Evolutionary conservation across 2,797 vertebrate genomes (phyloP).

Genomic region (Alcedo quadribrachys): DNA sequence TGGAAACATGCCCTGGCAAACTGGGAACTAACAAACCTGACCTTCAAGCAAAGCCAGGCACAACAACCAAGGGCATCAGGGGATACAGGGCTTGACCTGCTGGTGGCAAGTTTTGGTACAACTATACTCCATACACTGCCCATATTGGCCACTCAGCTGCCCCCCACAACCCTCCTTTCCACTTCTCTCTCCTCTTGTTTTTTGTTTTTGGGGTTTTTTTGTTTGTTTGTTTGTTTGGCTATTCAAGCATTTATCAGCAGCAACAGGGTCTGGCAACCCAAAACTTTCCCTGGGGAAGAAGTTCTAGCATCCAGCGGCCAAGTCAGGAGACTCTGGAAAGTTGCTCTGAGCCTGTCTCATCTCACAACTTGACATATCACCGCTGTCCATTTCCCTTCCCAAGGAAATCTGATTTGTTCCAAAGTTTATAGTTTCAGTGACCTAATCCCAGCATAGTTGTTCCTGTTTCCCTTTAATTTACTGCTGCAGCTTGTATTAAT

Average conservation of each 20-base stretch:
- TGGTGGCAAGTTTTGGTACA: neutral
- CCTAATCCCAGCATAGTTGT: slow-evolving; percentile 69
- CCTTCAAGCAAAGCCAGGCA: accelerated
- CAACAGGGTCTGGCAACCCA: slow-evolving; percentile 17
- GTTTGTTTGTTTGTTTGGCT: slow-evolving; percentile 26
- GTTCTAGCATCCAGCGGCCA: slow-evolving; percentile 44
- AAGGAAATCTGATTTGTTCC: slow-evolving; percentile 66
- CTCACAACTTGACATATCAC: slow-evolving; percentile 57
- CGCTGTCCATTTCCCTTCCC: slow-evolving; percentile 49
- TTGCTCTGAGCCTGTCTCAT: slow-evolving; percentile 66
- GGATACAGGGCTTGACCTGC: neutral
- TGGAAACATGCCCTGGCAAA: neutral
- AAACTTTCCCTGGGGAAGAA: slow-evolving; percentile 57
- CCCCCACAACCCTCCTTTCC: neutral
- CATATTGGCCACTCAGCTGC: accelerated
- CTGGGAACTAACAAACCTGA: neutral
- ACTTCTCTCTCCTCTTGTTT: neutral
- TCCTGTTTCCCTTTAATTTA: slow-evolving; percentile 76
- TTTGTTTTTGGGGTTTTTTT: no score
- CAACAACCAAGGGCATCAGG: neutral
- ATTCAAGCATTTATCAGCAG: neutral
- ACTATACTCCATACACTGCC: neutral
- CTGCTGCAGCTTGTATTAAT: slow-evolving; percentile 49
- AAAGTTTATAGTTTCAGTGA: slow-evolving; percentile 65
- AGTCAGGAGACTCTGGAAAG: slow-evolving; percentile 65